Percentiles rank a stretch among this genome's conserved stretches.
phyloP scores from a whole-genome alignment of 2,797 vertebrate genomes.

The Labroides dimidiatus region DNA sequence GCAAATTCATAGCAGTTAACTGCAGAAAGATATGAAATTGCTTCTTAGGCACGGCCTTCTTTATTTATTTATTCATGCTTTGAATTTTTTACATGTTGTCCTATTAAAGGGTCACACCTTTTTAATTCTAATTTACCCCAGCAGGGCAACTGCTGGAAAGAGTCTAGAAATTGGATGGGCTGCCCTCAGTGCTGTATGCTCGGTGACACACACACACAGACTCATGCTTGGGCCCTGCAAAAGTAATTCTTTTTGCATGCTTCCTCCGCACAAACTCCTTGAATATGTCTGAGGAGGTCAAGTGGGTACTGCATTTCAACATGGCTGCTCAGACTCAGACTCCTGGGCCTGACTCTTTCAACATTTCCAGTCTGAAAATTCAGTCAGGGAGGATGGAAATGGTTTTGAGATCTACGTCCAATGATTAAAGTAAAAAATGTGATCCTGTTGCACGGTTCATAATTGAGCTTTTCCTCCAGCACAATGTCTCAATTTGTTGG shows the following conservation, averaged over 20 bases:
- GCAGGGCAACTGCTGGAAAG: conserved; percentile 13
- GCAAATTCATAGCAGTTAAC: conserved; percentile 22
- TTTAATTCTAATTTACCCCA: conserved; percentile 46
- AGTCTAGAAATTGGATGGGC: conserved; percentile 27
- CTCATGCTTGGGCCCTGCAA: conserved; percentile 34
- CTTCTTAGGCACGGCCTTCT: conserved; percentile 11
- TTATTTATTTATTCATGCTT: conserved; percentile 40
- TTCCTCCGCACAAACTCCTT: conserved; percentile 40
- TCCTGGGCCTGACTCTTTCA: conserved; percentile 16
- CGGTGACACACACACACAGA: conserved; percentile 14
- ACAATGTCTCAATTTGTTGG: conserved; percentile 42
- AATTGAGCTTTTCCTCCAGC: conserved; percentile 24
- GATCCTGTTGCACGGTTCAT: conserved; percentile 32
- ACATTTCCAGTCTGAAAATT: conserved; percentile 39
- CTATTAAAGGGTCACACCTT: conserved; percentile 29
- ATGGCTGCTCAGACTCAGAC: conserved; percentile 45
- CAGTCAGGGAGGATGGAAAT: conserved; percentile 46
- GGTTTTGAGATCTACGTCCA: conserved; percentile 16
- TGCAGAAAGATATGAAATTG: conserved; percentile 21
- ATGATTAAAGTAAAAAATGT: conserved; percentile 54
- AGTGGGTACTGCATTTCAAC: conserved; percentile 41
- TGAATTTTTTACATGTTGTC: conserved; percentile 33
- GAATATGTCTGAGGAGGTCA: conserved; percentile 47
- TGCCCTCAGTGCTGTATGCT: conserved; percentile 15
- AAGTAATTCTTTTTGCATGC: conserved; percentile 40